Evolutionary conservation across 2,113 vertebrate species (phyloP).

Genomic region (Indicator maculatus): DNA sequence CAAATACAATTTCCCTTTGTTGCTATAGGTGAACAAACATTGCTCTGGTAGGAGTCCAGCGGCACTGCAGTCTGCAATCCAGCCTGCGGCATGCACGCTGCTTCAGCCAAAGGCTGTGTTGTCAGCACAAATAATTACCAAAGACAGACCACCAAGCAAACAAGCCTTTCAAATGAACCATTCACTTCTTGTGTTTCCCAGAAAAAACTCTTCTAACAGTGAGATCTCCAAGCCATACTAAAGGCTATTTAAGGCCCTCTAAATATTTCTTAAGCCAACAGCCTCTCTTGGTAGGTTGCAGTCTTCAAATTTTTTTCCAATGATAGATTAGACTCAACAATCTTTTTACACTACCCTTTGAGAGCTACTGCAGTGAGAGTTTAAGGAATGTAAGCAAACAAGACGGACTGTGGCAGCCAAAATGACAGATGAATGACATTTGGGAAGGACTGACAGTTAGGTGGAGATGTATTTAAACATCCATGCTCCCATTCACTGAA

Average conservation of each 20-base stretch:
- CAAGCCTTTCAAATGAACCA: not conserved
- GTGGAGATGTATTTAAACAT: not conserved
- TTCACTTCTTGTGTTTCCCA: not conserved
- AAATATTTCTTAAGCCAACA: constrained; percentile 25
- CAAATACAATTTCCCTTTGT: constrained; percentile 2
- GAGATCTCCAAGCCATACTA: not conserved
- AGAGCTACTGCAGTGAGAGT: not conserved
- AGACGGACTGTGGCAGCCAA: not conserved
- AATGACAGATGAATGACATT: not conserved
- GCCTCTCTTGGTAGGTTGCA: not conserved
- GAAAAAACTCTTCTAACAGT: not conserved
- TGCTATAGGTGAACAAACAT: constrained; percentile 40
- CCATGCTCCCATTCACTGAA: not conserved
- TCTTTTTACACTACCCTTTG: not conserved
- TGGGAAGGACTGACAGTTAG: not conserved
- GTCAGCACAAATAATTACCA: constrained; percentile 11
- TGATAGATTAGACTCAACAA: not conserved
- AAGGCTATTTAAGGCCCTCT: not conserved
- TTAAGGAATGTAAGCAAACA: not conserved
- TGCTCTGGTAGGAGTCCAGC: not conserved
- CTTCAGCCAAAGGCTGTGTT: not conserved
- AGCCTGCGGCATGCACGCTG: not conserved
- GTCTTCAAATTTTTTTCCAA: not conserved
- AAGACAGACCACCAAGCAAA: constrained; percentile 6
- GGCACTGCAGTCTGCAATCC: not conserved